A percentile compares a stretch with the other conserved stretches of the same genome.
phyloP scores from a whole-genome alignment of 2,797 vertebrate genomes.

The Clarias pachynema region DNA sequence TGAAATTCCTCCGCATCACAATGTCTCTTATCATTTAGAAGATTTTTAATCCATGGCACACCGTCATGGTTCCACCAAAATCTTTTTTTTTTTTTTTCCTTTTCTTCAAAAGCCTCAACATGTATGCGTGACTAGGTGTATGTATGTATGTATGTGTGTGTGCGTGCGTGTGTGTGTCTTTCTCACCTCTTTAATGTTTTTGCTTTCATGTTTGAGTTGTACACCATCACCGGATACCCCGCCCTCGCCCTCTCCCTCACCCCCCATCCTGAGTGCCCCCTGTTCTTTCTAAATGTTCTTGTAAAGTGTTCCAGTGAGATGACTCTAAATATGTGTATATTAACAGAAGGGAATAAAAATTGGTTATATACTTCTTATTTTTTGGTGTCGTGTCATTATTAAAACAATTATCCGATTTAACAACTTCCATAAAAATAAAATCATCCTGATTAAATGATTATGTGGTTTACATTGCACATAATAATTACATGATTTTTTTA shows the following conservation, averaged over 20 bases:
- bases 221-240: slow-evolving; percentile 48
- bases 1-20: slow-evolving; percentile 44
- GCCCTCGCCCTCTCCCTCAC: slow-evolving; percentile 63
- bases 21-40: background rate
- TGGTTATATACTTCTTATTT: slow-evolving; percentile 87
- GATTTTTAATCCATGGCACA: slow-evolving; percentile 53
- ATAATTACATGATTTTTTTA: too few species aligned
- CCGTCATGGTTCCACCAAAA: background rate
- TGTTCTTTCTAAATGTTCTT: slow-evolving; percentile 88
- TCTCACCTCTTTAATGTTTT: slow-evolving; percentile 37
- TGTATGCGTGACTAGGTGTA: background rate
- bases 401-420: too few species aligned
- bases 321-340: slow-evolving; percentile 87
- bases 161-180: background rate
- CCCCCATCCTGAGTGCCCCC: slow-evolving; percentile 75
- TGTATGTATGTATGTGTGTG: background rate
- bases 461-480: too few species aligned
- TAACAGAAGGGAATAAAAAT: slow-evolving; percentile 86
- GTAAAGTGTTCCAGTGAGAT: slow-evolving; percentile 87
- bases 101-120: background rate
- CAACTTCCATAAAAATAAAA: background rate
- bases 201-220: slow-evolving; percentile 11
- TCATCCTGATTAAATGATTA: too few species aligned
- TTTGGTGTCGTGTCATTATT: slow-evolving; percentile 66
- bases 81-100: background rate